Evolutionary conservation across 2,888 invertebrate species (phyloP).

Genomic region (Laothoe populi): DNA sequence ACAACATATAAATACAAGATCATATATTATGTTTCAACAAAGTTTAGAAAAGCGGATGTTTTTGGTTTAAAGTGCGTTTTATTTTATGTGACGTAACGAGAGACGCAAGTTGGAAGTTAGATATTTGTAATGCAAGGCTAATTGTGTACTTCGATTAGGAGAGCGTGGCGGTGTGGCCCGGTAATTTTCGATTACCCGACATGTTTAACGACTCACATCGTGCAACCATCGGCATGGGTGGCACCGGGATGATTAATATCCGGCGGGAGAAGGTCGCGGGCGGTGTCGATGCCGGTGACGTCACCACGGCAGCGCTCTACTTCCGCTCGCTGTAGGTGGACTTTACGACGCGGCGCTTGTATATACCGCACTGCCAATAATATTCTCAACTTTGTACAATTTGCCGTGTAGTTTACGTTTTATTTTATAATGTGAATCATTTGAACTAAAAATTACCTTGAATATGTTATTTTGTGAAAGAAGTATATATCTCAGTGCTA

Average conservation of each 20-base stretch:
- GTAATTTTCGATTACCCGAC: slow-evolving; percentile 64
- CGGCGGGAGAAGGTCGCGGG: slow-evolving; percentile 75
- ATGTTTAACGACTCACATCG: slow-evolving; percentile 44
- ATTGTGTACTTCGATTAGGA: slow-evolving; percentile 4
- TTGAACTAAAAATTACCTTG: neutral
- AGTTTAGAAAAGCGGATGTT: neutral
- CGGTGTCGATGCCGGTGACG: slow-evolving; percentile 67
- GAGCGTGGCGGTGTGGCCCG: neutral
- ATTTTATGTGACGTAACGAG: no score
- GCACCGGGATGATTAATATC: slow-evolving; percentile 81
- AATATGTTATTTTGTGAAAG: no score
- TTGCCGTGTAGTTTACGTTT: neutral
- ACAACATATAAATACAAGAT: no score
- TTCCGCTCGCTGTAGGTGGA: slow-evolving; percentile 66
- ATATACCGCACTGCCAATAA: slow-evolving; percentile 29
- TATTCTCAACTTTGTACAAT: neutral
- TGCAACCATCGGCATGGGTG: slow-evolving; percentile 45
- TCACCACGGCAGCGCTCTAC: slow-evolving; percentile 72
- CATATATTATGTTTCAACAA: no score
- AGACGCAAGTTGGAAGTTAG: neutral
- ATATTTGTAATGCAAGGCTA: neutral
- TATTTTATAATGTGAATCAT: neutral
- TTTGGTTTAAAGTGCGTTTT: no score
- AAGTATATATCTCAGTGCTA: no score
- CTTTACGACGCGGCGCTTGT: slow-evolving; percentile 34